Evolutionary conservation across 2,888 invertebrate species (phyloP), one percentile per base, ranked within the genome.

Genomic region (Ormyrus nitidulus): DNA sequence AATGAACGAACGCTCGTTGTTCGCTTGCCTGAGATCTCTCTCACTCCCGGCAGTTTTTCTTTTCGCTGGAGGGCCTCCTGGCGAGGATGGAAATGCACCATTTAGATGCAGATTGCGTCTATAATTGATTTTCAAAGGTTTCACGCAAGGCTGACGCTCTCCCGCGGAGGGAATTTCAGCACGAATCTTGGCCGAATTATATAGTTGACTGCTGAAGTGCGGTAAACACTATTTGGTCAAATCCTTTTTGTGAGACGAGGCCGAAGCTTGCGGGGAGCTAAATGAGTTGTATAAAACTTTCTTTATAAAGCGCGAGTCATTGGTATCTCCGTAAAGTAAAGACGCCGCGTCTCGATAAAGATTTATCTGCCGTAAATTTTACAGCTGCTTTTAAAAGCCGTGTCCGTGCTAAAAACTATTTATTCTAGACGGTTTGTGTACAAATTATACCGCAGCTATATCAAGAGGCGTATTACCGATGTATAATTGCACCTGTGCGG

Each of bases 291-390:
- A 34, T 34, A 34, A 34, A 34, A 34, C 0, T 34, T 34, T 4
- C 34, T 34, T 34, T 34, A 4, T 34, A 34, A 34, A 34, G 34
- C 34, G 34, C 46, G 19, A 44, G 7, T 13, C 19, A 19, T 68
- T 68, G 34, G 68, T 54, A 6, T 68, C 49, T 6, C 6, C 7
- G 19, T 2, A n/a, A 71, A 51, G 46, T 34, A 71, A 61, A 49
- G 51, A 51, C 71, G 11, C 13, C 11, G 59, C 11, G 13, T 71
- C n/a, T 49, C 71, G 34, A 59, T 71, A 71, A 61, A 71, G 71
- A 71, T 71, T 71, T 61, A 59, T 44, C 61, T 6, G 54, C 53
- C 53, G 64, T 73, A 64, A 73, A 73, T 54, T 73, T 73, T 62
- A 62, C 54, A 46, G 54, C 46, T 13, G 51, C 6, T 53, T 71